phyloP scores from a whole-genome alignment of 1,140 invertebrate species.

The Amphibalanus amphitrite region DNA sequence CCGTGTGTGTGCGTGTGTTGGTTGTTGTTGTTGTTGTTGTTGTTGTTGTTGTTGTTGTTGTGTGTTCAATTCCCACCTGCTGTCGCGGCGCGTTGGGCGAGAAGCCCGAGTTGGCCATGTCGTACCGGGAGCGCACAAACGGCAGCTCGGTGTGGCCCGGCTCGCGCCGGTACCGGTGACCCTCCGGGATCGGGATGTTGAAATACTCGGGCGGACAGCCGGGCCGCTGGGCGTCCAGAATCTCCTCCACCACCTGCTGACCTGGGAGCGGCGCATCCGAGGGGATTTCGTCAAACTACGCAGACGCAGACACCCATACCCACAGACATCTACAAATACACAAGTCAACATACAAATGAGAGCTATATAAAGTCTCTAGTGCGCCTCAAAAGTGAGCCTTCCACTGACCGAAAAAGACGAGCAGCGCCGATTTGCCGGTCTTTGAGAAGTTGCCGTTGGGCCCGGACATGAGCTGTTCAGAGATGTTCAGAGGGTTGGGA shows the following conservation, averaged over 20 bases:
- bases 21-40: no score
- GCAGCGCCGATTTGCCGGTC: conserved; percentile 41
- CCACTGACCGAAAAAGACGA: conserved; percentile 46
- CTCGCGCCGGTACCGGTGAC: conserved; percentile 24
- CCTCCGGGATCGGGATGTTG: conserved; percentile 33
- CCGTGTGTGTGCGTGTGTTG: no score
- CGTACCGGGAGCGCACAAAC: conserved; percentile 33
- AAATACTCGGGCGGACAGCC: conserved; percentile 40
- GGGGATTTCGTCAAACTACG: no score
- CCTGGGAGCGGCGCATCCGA: no score
- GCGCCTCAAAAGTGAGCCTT: no score
- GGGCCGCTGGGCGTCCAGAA: conserved; percentile 38
- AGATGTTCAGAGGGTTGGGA: conserved; percentile 38
- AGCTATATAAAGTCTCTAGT: no score
- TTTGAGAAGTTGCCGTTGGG: conserved; percentile 29
- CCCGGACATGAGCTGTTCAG: conserved; percentile 34
- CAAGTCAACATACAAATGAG: no score
- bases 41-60: no score
- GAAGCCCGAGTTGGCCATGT: conserved; percentile 28
- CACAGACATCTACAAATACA: no score
- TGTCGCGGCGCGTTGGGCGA: conserved; percentile 37
- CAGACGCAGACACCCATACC: no score
- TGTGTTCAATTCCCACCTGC: conserved; percentile 32
- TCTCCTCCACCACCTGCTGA: conserved; percentile 44
- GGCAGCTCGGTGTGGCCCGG: conserved; percentile 25